These are phyloP conservation scores for Sebastes baramenuke DNA, from an alignment of 2,797 vertebrate species.

Conservation along the genomic window DNA sequence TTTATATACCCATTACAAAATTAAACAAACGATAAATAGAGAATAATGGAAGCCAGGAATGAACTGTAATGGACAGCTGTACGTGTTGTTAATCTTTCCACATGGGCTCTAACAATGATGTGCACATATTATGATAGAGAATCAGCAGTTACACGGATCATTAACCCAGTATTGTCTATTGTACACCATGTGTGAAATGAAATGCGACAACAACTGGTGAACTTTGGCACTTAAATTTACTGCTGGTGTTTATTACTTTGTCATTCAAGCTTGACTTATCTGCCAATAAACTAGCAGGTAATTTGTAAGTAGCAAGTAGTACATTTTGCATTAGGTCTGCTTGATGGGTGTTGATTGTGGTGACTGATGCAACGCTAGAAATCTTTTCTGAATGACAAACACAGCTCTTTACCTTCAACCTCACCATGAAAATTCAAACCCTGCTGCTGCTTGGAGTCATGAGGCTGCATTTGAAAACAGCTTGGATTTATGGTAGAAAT, in stretches of 20 bases:
- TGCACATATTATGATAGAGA: not conserved
- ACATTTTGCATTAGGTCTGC: not conserved
- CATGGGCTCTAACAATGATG: not conserved
- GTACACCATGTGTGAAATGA: not conserved
- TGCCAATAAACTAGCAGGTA: not conserved
- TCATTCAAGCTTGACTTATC: not conserved
- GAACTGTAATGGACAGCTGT: not conserved
- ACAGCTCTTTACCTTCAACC: not conserved
- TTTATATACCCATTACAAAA: not conserved
- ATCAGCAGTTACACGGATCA: not conserved
- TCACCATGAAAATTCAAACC: not conserved
- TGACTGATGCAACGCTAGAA: not conserved
- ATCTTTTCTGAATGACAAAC: not conserved
- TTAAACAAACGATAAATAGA: not conserved
- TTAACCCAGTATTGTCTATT: not conserved
- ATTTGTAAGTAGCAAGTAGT: not conserved
- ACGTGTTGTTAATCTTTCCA: not conserved
- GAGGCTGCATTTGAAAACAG: constrained; percentile 2
- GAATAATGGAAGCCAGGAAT: not conserved
- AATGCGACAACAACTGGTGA: not conserved
- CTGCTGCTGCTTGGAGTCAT: not conserved
- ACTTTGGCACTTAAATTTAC: not conserved
- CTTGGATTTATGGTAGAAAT: constrained; percentile 28
- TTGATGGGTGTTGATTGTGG: not conserved
- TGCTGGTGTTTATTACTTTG: not conserved